Evolutionary conservation across 1,140 invertebrate genomes (phyloP).

Genomic region (Gonioctena quinquepunctata): DNA sequence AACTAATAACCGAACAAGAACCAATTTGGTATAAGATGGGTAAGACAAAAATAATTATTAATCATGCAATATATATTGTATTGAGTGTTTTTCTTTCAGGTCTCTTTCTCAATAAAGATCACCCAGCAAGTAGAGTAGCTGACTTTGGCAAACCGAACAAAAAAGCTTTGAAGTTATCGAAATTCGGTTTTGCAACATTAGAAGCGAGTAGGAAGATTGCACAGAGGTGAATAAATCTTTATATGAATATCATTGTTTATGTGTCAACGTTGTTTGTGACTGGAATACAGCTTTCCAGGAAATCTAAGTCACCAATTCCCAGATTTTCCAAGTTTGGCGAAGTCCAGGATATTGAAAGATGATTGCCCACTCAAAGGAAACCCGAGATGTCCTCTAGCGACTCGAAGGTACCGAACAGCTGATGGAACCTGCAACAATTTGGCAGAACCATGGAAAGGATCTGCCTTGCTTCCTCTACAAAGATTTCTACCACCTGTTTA

Average conservation of each 20-base stretch:
- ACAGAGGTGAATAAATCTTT: constrained; percentile 42
- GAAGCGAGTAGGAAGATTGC: constrained; percentile 63
- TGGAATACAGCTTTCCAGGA: constrained; percentile 40
- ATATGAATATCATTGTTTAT: no score
- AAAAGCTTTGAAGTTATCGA: constrained; percentile 65
- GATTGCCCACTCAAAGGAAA: constrained; percentile 65
- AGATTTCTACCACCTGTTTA: constrained; percentile 82
- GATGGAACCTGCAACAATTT: constrained; percentile 89
- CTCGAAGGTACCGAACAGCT: constrained; percentile 72
- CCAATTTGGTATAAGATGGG: constrained; percentile 72
- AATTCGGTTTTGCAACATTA: constrained; percentile 70
- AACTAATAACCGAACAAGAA: constrained; percentile 68
- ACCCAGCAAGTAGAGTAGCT: constrained; percentile 75
- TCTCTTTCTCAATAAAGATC: constrained; percentile 64
- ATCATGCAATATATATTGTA: background rate
- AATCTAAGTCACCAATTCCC: constrained; percentile 30
- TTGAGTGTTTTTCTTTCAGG: constrained; percentile 57
- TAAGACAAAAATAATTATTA: constrained; percentile 52
- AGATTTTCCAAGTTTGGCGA: constrained; percentile 18
- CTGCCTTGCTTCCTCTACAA: constrained; percentile 79
- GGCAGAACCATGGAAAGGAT: constrained; percentile 75
- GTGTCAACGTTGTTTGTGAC: no score
- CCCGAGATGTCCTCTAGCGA: constrained; percentile 64
- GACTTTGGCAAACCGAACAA: constrained; percentile 72
- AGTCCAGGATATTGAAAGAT: constrained; percentile 30